Percentiles rank a stretch among this genome's conserved stretches.
Conservation (phyloP, 2,888 invertebrate genomes). For the Archaeoteleia sp. region DNA sequence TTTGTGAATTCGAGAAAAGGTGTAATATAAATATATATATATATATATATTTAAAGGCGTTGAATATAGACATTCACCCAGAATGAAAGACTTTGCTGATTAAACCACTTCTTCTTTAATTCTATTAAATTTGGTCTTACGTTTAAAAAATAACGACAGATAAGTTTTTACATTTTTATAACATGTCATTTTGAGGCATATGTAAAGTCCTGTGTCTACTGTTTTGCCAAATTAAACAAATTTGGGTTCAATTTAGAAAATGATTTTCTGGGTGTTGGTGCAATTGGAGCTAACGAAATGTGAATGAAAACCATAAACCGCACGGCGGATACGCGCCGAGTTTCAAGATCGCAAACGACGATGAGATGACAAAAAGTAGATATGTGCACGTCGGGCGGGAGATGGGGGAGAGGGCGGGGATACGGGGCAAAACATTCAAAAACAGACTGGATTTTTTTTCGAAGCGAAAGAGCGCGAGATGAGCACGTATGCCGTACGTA, state of each 20-base stretch:
- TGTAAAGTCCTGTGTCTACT: too few species aligned
- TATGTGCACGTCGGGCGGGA: constrained; percentile 1
- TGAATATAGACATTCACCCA: too few species aligned
- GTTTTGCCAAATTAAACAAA: too few species aligned
- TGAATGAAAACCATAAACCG: constrained; percentile 4
- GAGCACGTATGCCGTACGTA: constrained; percentile 38
- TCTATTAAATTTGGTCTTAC: too few species aligned
- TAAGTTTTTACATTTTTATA: too few species aligned
- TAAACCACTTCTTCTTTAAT: too few species aligned
- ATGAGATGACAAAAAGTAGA: constrained; percentile 34
- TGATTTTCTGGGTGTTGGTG: constrained; percentile 20
- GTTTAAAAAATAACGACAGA: too few species aligned
- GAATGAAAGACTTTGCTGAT: too few species aligned
- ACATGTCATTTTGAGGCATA: too few species aligned
- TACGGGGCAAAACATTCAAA: constrained; percentile 5
- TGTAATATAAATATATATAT: background rate
- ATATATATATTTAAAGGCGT: background rate
- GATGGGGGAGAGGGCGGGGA: background rate
- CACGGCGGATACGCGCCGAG: constrained; percentile 35
- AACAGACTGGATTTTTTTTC: constrained; percentile 16
- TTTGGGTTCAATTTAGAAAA: constrained; percentile 8
- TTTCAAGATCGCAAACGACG: constrained; percentile 16
- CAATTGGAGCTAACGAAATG: background rate
- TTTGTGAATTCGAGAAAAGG: background rate
- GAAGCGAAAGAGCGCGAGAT: constrained; percentile 12